Conservation (phyloP, 2,113 vertebrate species). For the Eulemur rufifrons region DNA sequence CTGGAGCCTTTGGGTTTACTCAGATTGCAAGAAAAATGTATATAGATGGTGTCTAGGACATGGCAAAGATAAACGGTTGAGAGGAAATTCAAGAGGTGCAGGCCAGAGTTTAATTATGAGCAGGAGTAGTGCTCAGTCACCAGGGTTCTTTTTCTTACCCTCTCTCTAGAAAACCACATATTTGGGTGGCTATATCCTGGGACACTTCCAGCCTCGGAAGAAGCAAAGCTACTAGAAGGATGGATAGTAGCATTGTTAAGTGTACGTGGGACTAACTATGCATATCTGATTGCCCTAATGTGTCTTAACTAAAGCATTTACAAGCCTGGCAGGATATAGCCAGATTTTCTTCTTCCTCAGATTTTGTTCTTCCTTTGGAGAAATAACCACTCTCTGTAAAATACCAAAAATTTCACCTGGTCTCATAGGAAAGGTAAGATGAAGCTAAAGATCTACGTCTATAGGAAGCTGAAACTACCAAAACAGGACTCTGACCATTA, state of each 20-base stretch:
- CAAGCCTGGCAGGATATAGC: neutral
- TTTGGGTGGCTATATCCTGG: neutral
- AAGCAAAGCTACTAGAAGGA: neutral
- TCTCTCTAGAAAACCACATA: neutral
- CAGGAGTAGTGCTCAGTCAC: neutral
- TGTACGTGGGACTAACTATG: neutral
- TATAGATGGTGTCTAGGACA: neutral
- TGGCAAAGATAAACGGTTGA: neutral
- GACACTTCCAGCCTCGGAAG: neutral
- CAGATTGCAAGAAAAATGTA: neutral
- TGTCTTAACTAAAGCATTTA: neutral
- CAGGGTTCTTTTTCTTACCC: neutral
- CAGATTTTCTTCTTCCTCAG: conserved; percentile 26
- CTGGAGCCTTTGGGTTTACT: neutral
- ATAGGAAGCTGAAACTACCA: conserved; percentile 1
- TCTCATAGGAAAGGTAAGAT: neutral
- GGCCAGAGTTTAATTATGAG: neutral
- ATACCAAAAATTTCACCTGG: neutral
- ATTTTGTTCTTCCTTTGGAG: conserved; percentile 6
- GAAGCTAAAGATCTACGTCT: neutral
- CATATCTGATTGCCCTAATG: neutral
- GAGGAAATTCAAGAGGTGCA: neutral
- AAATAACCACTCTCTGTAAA: conserved; percentile 5
- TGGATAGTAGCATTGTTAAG: neutral
- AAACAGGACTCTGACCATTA: neutral